Conservation (phyloP, 2,888 invertebrate species). For the Ephialtes manifestator region DNA sequence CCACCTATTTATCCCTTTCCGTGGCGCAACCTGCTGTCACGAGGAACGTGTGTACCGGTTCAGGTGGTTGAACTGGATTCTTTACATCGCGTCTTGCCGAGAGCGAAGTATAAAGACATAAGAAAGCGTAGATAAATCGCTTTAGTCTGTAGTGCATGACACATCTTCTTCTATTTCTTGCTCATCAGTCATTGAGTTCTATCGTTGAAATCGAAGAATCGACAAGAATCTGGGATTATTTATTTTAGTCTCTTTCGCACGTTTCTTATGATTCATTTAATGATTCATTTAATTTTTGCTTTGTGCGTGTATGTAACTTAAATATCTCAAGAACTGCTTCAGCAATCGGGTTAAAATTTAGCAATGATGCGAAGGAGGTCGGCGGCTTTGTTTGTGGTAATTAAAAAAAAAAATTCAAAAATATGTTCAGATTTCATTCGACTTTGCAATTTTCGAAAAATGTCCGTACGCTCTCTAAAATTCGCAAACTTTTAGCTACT, state of each 20-base stretch:
- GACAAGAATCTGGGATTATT: background rate
- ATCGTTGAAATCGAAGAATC: background rate
- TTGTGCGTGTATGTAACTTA: too few relatives aligned
- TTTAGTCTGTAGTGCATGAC: slow-evolving; percentile 1
- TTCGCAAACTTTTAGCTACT: too few relatives aligned
- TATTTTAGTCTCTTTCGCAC: background rate
- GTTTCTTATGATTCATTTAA: background rate
- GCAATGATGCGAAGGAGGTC: too few relatives aligned
- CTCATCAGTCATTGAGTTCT: background rate
- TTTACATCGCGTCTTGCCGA: slow-evolving; percentile 25
- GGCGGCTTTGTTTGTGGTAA: too few relatives aligned
- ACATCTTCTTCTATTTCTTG: slow-evolving; percentile 2
- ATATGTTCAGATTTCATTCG: too few relatives aligned
- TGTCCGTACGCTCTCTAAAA: too few relatives aligned
- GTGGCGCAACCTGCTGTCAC: slow-evolving; percentile 52
- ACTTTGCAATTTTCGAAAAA: too few relatives aligned
- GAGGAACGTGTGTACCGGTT: slow-evolving; percentile 56
- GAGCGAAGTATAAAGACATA: background rate
- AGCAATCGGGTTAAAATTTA: too few relatives aligned
- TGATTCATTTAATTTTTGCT: too few relatives aligned
- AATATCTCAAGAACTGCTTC: too few relatives aligned
- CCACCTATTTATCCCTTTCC: slow-evolving; percentile 65
- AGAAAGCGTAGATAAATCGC: slow-evolving; percentile 7
- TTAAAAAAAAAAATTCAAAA: too few relatives aligned
- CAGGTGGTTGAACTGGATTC: slow-evolving; percentile 64